Percentiles rank a stretch among this genome's conserved stretches.
phyloP scores from a whole-genome alignment of 2,888 invertebrate genomes.

The Subacronicta megacephala region DNA sequence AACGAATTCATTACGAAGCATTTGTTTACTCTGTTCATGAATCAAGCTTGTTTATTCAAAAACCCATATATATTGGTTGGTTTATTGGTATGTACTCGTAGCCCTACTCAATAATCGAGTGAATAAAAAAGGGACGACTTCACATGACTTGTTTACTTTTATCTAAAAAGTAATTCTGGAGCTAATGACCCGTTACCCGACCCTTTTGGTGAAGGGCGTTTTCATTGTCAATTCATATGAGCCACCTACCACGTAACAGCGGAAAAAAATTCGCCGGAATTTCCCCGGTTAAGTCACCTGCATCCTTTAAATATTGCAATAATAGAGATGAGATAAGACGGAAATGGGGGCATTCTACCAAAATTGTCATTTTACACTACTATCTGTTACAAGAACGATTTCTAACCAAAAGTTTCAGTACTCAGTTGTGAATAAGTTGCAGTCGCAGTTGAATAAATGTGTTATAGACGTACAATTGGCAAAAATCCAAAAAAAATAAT shows the following conservation, averaged over 20 bases:
- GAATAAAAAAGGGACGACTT: constrained; percentile 20
- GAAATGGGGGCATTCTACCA: too few species aligned
- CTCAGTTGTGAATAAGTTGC: too few species aligned
- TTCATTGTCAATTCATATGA: background rate
- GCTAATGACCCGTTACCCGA: constrained; percentile 35
- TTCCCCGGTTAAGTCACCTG: too few species aligned
- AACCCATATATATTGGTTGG: constrained; percentile 1
- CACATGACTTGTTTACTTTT: constrained; percentile 33
- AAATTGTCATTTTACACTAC: too few species aligned
- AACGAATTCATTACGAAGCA: constrained; percentile 5
- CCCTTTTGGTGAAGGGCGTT: constrained; percentile 19
- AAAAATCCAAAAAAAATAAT: too few species aligned
- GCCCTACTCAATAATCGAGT: constrained; percentile 3
- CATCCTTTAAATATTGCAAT: too few species aligned
- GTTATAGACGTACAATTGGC: too few species aligned
- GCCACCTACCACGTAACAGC: background rate
- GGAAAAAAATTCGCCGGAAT: background rate
- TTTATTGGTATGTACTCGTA: too few species aligned
- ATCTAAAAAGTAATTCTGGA: constrained; percentile 22
- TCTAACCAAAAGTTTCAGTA: too few species aligned
- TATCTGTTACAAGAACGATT: too few species aligned
- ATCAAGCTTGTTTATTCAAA: constrained; percentile 8
- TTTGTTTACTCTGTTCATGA: constrained; percentile 3
- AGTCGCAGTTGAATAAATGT: too few species aligned
- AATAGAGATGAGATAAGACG: too few species aligned